Base-by-base conservation (phyloP, 30 jellyfish, hydroid and myxozoan genomes). In the Clytia hemisphaerica region DNA sequence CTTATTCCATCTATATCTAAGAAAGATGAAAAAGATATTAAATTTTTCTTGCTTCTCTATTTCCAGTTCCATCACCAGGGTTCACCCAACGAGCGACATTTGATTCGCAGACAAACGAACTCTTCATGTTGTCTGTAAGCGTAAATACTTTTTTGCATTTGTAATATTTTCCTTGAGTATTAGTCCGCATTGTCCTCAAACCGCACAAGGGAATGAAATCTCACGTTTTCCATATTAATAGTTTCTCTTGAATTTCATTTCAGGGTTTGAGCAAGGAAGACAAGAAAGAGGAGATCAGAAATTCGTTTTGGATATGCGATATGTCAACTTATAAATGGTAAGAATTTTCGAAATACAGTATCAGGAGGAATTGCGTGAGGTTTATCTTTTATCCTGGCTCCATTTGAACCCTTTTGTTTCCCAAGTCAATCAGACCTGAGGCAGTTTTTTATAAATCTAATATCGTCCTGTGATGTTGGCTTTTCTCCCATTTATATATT, bases 231-330 rank as follows among this genome's bases (percentile, higher is more conserved):
- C 28, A 36, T n/a, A n/a, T 18, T 3, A 2, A 4, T 58, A 31
- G 18, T 3, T 58, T 31, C 28, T 58, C 28, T 58, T 58, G 2
- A 3, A 3, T 44, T 38, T 6, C 38, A 21, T 69, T 62, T 7
- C 67, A 85, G 96, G 96, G 96, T 16, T 72, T 79, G 33, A 85
- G 93, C 55, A 78, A 79, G 49, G 96, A 66, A 45, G 96, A 85
- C 6, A 77, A 78, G 66, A 77, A 89, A 67, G 96, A 85, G 47
- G 96, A 85, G 27, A 88, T 85, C 0, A 61, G 93, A 14, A 85
- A 85, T 46, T 77, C 93, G 10, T 85, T 85, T 65, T 85, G 93
- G 93, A 93, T 85, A 3, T 77, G 71, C 54, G 83, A 78, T 54
- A 62, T 85, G 25, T 77, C 65, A 30, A 61, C 79, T 25, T 70